phyloP scores from a whole-genome alignment of 2,888 invertebrate species.

The Tuta absoluta region DNA sequence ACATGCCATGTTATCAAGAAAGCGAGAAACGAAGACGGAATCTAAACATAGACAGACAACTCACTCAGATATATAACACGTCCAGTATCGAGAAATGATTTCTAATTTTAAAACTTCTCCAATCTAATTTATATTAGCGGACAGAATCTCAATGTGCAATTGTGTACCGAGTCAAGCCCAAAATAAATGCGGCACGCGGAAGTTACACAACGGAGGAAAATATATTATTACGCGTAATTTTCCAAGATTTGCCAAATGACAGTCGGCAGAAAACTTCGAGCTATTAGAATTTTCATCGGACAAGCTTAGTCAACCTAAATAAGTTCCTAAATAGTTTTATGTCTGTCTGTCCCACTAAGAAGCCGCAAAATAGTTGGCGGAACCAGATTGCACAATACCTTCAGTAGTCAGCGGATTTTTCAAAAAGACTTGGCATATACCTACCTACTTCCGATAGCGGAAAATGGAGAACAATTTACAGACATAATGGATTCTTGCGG shows the following conservation, averaged over 20 bases:
- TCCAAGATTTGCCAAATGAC: neutral
- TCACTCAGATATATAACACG: neutral
- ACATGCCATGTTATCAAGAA: slow-evolving; percentile 11
- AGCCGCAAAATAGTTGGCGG: neutral
- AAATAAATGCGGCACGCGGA: slow-evolving; percentile 14
- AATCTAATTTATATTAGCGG: neutral
- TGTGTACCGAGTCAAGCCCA: neutral
- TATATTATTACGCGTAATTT: slow-evolving; percentile 9
- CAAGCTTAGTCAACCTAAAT: neutral
- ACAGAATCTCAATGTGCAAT: slow-evolving; percentile 2
- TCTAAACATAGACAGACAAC: slow-evolving; percentile 22
- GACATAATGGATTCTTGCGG: neutral
- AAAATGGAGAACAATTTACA: neutral
- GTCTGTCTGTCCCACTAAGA: too few relatives aligned
- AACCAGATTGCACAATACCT: neutral
- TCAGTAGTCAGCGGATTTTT: neutral
- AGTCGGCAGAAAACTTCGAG: neutral
- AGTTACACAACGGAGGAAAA: neutral
- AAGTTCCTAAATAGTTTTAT: neutral
- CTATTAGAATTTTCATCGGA: neutral
- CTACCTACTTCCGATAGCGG: neutral
- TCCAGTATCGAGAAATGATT: neutral
- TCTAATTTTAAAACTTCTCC: neutral
- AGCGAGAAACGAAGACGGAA: slow-evolving; percentile 8
- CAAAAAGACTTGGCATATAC: neutral